Percentiles rank a stretch among this genome's conserved stretches.
These are phyloP conservation scores for Pelosia muscerda DNA, from an alignment of 2,888 invertebrate genomes.

Conservation along the genomic window DNA sequence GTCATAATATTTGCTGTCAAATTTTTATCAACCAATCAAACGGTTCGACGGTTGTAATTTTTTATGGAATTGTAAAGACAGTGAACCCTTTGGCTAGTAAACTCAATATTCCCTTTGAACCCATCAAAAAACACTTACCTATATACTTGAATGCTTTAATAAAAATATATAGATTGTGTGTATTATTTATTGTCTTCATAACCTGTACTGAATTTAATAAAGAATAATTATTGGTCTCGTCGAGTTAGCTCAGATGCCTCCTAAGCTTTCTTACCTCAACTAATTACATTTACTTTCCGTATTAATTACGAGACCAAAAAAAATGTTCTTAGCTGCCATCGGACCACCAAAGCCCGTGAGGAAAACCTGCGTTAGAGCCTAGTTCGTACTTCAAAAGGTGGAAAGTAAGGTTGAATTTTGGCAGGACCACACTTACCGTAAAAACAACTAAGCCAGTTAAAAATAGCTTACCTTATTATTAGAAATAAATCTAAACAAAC, in stretches of 20 bases:
- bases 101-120: constrained; percentile 32
- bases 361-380: not conserved
- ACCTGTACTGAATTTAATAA: not conserved
- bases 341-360: too few species aligned
- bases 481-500: not conserved
- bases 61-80: constrained; percentile 72
- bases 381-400: too few species aligned
- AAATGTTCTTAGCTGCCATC: not conserved
- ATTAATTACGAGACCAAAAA: not conserved
- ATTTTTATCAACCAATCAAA: constrained; percentile 70
- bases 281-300: not conserved
- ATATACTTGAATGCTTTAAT: constrained; percentile 14
- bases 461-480: too few species aligned
- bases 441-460: too few species aligned
- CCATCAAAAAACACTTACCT: constrained; percentile 21
- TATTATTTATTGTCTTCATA: not conserved
- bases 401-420: not conserved
- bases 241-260: not conserved
- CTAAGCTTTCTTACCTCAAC: not conserved
- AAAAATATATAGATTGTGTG: not conserved
- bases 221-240: not conserved
- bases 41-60: constrained; percentile 68
- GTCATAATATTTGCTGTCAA: constrained; percentile 67
- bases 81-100: constrained; percentile 60
- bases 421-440: too few species aligned